Evolutionary conservation across 2,888 invertebrate species (phyloP).

Genomic region (Agrilus biguttatus): DNA sequence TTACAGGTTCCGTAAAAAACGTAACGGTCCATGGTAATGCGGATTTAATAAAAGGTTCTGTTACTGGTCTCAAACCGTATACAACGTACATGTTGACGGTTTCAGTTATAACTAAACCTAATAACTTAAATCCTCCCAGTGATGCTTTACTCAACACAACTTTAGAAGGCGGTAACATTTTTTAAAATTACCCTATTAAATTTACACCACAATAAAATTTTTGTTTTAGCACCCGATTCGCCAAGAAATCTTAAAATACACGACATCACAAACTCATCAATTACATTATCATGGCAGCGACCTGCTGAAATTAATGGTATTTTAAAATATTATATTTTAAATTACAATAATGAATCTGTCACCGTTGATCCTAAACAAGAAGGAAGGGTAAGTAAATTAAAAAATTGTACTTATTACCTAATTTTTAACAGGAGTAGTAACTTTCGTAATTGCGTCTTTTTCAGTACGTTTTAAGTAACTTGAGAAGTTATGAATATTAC

Average conservation of each 20-base stretch:
- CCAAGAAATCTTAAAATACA: constrained; percentile 45
- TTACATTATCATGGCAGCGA: constrained; percentile 51
- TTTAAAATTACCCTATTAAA: background rate
- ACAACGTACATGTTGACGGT: constrained; percentile 60
- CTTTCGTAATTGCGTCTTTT: constrained; percentile 5
- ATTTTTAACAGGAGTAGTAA: background rate
- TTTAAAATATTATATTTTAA: constrained; percentile 51
- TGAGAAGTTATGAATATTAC: constrained; percentile 52
- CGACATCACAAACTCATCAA: constrained; percentile 46
- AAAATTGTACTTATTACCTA: background rate
- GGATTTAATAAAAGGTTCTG: constrained; percentile 37
- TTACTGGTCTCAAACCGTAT: constrained; percentile 55
- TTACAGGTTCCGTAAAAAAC: constrained; percentile 22
- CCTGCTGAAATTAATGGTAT: constrained; percentile 61
- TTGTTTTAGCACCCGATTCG: constrained; percentile 36
- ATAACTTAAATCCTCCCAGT: constrained; percentile 38
- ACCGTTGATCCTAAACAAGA: constrained; percentile 2
- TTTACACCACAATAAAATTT: background rate
- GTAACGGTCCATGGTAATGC: constrained; percentile 33
- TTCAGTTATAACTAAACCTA: constrained; percentile 43
- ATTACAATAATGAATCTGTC: constrained; percentile 26
- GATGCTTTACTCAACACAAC: constrained; percentile 52
- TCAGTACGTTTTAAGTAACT: constrained; percentile 20
- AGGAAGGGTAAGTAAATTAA: constrained; percentile 3
- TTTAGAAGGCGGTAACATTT: constrained; percentile 44